phyloP scores from a whole-genome alignment of 2,113 vertebrate species.

The Coryphaenoides rupestris region DNA sequence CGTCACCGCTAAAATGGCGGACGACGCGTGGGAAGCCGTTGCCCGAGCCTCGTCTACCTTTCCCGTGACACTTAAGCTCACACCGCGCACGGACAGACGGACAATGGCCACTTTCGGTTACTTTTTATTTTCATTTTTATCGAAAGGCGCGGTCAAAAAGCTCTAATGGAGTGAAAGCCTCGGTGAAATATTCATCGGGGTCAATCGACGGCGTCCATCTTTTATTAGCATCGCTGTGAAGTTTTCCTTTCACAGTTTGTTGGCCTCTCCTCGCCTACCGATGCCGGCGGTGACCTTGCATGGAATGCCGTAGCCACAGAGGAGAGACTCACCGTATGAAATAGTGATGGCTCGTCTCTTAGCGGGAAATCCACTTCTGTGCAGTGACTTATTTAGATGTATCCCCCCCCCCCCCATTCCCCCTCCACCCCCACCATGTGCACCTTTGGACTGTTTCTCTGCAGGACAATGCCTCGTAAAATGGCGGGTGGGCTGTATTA shows the following conservation, averaged over 20 bases:
- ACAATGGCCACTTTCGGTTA: slow-evolving; percentile 14
- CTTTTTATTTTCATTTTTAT: slow-evolving; percentile 28
- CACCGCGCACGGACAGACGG: background rate
- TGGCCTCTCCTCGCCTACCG: no score
- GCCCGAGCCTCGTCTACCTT: slow-evolving; percentile 48
- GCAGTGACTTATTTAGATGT: slow-evolving; percentile 61
- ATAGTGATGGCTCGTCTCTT: slow-evolving; percentile 68
- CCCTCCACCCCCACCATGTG: no score
- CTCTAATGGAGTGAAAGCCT: slow-evolving; percentile 74
- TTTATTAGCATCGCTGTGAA: slow-evolving; percentile 63
- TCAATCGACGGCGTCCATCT: slow-evolving; percentile 75
- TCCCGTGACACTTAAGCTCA: background rate
- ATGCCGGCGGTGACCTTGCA: slow-evolving; percentile 62
- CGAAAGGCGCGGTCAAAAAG: slow-evolving; percentile 52
- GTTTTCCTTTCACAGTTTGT: slow-evolving; percentile 43
- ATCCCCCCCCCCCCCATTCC: no score
- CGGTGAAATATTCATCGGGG: slow-evolving; percentile 76
- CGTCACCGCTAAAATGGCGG: slow-evolving; percentile 65
- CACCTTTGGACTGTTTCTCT: slow-evolving; percentile 22
- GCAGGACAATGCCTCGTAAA: slow-evolving; percentile 23
- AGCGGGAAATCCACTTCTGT: slow-evolving; percentile 64
- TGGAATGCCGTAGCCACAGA: slow-evolving; percentile 70
- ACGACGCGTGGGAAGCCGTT: slow-evolving; percentile 50
- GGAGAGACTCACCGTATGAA: slow-evolving; percentile 57
- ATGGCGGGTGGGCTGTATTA: slow-evolving; percentile 6